Base-by-base conservation (phyloP, 2,888 invertebrate genomes). In the Amphipoea lucens region DNA sequence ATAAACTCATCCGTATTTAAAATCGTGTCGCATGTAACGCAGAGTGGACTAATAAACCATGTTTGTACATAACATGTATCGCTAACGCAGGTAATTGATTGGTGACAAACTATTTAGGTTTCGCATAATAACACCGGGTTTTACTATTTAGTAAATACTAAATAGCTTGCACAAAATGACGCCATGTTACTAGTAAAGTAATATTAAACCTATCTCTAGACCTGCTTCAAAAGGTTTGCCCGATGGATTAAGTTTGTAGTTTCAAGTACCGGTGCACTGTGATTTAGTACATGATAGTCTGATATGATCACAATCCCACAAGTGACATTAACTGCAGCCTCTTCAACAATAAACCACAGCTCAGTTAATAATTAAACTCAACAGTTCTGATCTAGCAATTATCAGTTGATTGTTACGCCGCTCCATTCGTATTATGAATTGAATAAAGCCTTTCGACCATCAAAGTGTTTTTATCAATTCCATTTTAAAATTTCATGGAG, bases 401-500 rank as follows among this genome's bases (percentile, higher is more conserved):
- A 70, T 63, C 69, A 83, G 63, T 65, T 51, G 17, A 77, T 73
- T 77, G 57, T 77, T 23, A 36, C 57, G 36, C 45, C 36, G 70
- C 36, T 70, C 63, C 67, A 57, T 36, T 62, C 45, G 51, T 48
- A 63, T 69, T 70, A 66, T 74, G 45, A 74, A 76, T 76, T 76
- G 70, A 75, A 75, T 79, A 70, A 87, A 84, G 48, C n/a, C 20
- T 12, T 69, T 29, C 74, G 45, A 69, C 40, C 73, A 60, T 79
- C 66, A 36, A 36, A 70, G 45, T 67, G 42, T 70, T 78, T 78
- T 69, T 72, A 77, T 63, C 23, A 67, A 60, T 42, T n/a, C 60
- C 36, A 57, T 68, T 78, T 70, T 66, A 70, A 72, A 68, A 76
- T 81, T 78, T 76, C 45, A 70, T 79, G 67, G 48, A 71, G 67